Base-by-base conservation (phyloP, 2,888 invertebrate species). In the Acleris literana region DNA sequence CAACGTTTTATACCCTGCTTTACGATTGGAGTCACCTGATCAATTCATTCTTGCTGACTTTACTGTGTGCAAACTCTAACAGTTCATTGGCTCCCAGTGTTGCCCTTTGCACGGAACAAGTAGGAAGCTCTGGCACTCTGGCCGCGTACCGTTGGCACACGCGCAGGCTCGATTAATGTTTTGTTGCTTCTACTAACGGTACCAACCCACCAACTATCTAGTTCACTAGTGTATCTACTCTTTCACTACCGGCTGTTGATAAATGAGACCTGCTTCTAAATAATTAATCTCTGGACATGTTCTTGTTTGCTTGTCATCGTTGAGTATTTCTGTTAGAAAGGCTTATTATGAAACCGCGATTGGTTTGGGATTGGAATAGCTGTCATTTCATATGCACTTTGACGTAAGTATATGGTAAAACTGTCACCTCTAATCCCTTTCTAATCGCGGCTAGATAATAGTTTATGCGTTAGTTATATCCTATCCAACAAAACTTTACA, bases 91-190 rank as follows among this genome's bases (percentile, higher is more conserved):
- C 82, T 81, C 76, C 69, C 77, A 70, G 74, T 70, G 58, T 64
- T 64, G 46, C 58, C 58, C 58, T 59, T 59, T 59, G 46, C 22
- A 46, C 46, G 57, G 25, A 48, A 25, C 58, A 49, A 48, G 58
- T 59, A 69, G 80, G 80, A 67, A 76, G 86, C 68, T 83, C 86
- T 72, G 70, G 65, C 39, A 62, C 68, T 66, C 71, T 82, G 80
- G 86, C 65, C 74, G 73, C 69, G 68, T 73, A 75, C 69, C 77
- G 74, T 84, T 86, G 81, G 79, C 81, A 76, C 83, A 78, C 79
- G 76, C 78, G 74, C 78, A 74, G 71, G 72, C 77, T 83, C 83
- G 86, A 85, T 86, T 84, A 84, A 84, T 86, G 85, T 86, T 85
- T 79, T 86, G 85, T 86, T 85, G 80, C 81, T 76, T 72, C 72